Evolutionary conservation across 2,888 invertebrate species (phyloP).

Genomic region (Hydrotaea cyrtoneurina): DNA sequence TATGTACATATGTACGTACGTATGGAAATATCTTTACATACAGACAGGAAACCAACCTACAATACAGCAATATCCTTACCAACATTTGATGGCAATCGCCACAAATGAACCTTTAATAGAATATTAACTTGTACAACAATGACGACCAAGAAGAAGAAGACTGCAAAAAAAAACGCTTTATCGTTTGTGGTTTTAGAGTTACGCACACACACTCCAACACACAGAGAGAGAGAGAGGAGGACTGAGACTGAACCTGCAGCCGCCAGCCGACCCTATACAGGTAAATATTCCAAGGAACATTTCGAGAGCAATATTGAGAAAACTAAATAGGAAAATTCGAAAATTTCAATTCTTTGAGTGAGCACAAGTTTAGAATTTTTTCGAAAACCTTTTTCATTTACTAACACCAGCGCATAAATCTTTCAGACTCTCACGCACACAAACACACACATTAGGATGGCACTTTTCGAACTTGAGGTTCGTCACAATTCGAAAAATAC

Average conservation of each 20-base stretch:
- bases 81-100: constrained; percentile 74
- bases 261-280: background rate
- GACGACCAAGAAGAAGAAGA: constrained; percentile 17
- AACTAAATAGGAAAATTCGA: constrained; percentile 20
- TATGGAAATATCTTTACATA: constrained; percentile 35
- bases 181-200: constrained; percentile 20
- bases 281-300: background rate
- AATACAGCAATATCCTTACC: constrained; percentile 71
- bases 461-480: constrained; percentile 43
- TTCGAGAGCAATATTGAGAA: background rate
- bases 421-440: constrained; percentile 31
- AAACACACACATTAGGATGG: background rate
- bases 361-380: constrained; percentile 28
- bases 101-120: constrained; percentile 79
- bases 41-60: constrained; percentile 51
- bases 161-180: constrained; percentile 1
- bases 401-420: constrained; percentile 42
- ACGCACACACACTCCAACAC: background rate
- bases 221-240: too few relatives aligned
- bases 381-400: constrained; percentile 71
- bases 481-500: constrained; percentile 54
- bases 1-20: constrained; percentile 27
- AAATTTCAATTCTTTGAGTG: background rate
- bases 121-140: constrained; percentile 75
- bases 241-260: too few relatives aligned